Evolutionary conservation across 2,888 invertebrate genomes (phyloP).

Genomic region (Ecdyonurus torrentis): DNA sequence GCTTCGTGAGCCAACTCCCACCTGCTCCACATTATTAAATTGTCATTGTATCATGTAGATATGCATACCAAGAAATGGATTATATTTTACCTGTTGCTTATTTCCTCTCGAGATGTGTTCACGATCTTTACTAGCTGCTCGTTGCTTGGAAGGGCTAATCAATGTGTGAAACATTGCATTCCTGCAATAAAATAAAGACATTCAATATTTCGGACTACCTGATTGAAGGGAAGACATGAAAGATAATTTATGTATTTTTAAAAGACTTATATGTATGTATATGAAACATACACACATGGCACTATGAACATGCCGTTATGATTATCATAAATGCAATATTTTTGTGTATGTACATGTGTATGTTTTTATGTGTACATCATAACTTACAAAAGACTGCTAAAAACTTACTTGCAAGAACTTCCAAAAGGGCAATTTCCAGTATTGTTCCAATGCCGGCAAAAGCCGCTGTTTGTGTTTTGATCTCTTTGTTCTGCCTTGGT

Average conservation of each 20-base stretch:
- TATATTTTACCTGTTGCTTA: background rate
- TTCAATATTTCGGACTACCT: too few species aligned
- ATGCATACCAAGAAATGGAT: too few species aligned
- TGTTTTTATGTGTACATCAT: too few species aligned
- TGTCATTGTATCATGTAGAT: too few species aligned
- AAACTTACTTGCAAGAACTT: background rate
- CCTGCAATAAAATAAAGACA: too few species aligned
- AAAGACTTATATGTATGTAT: too few species aligned
- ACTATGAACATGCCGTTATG: background rate
- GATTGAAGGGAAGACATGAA: too few species aligned
- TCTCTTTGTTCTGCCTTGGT: background rate
- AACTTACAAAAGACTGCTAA: too few species aligned
- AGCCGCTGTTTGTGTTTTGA: background rate
- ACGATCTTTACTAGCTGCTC: slow-evolving; percentile 8
- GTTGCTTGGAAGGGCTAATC: slow-evolving; percentile 56
- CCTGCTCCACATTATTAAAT: too few species aligned
- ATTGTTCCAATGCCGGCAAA: slow-evolving; percentile 1
- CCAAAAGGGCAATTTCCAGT: background rate
- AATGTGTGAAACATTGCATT: slow-evolving; percentile 53
- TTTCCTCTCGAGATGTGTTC: background rate
- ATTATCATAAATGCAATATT: background rate
- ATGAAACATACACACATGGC: background rate
- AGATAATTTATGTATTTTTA: too few species aligned
- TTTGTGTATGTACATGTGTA: too few species aligned
- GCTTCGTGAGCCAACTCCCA: too few species aligned